A percentile compares a stretch with the other conserved stretches of the same genome.
Conservation (phyloP, 2,888 invertebrate genomes). For the Oscheius sp. region DNA sequence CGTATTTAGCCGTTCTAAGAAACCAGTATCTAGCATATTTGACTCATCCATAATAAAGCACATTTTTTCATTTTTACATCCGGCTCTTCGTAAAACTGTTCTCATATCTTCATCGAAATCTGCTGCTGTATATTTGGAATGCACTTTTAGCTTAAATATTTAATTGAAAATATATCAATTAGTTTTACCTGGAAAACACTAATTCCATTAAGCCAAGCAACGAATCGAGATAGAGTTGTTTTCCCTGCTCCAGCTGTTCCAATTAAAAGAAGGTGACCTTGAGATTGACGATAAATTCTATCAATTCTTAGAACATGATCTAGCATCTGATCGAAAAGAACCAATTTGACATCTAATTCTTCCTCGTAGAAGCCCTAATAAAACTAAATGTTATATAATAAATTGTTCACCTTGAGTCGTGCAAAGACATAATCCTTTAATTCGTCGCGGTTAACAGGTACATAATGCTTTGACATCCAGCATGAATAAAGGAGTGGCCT, state of each 20-base stretch:
- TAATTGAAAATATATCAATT: background rate
- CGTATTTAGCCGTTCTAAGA: conserved; percentile 98
- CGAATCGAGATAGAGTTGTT: conserved; percentile 96
- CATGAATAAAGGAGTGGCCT: conserved; percentile 97
- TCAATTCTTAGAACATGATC: conserved; percentile 98
- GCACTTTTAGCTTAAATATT: conserved; percentile 77
- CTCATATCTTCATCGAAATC: conserved; percentile 99
- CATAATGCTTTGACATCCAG: conserved; percentile 97
- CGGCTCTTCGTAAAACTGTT: conserved; percentile 74
- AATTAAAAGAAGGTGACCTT: conserved; percentile 94
- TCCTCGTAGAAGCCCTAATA: conserved; percentile 93
- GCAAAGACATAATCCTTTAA: conserved; percentile 95
- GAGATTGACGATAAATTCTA: conserved; percentile 87
- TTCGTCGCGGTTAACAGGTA: conserved; percentile 92
- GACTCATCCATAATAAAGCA: conserved; percentile 99
- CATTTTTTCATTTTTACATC: conserved; percentile 87
- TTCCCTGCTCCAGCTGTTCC: conserved; percentile 99
- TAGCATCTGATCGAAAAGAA: conserved; percentile 96
- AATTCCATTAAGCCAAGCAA: conserved; percentile 99
- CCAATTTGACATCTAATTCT: conserved; percentile 95
- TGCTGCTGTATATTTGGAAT: conserved; percentile 97
- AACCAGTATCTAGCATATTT: conserved; percentile 92
- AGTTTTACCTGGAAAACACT: conserved; percentile 98
- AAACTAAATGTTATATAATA: too few relatives aligned
- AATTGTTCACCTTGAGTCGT: conserved; percentile 84